A percentile compares a stretch with the other conserved stretches of the same genome.
These are phyloP conservation scores for Orientallactaga bullata DNA, from an alignment of 2,113 vertebrate genomes.

Conservation along the genomic window DNA sequence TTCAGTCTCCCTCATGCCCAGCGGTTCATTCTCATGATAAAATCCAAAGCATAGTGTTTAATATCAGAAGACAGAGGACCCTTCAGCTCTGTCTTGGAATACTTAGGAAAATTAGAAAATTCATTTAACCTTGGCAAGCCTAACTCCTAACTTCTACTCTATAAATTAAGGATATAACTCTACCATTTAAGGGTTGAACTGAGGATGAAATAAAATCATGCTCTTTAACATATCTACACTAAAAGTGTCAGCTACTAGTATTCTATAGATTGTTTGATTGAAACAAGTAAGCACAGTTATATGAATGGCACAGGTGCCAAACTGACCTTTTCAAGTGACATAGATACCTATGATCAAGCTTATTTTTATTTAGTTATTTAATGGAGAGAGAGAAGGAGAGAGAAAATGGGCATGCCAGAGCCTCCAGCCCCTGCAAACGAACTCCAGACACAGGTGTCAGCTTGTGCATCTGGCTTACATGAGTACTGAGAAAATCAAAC, in stretches of 20 bases:
- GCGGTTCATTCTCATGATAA: background rate
- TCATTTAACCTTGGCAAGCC: background rate
- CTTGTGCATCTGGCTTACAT: too few species aligned
- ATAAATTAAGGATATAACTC: background rate
- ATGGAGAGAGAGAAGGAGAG: too few species aligned
- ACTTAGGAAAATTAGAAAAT: constrained; percentile 6
- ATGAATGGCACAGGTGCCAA: background rate
- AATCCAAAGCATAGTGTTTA: constrained; percentile 6
- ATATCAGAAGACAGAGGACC: background rate
- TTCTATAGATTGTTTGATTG: background rate
- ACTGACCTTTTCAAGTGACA: background rate
- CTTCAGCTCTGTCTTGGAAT: background rate
- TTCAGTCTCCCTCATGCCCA: background rate
- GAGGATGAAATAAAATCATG: background rate
- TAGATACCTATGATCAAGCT: background rate
- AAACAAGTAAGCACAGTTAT: background rate
- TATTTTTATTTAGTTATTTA: too few species aligned
- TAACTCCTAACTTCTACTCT: background rate
- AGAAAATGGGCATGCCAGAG: too few species aligned
- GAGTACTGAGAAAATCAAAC: too few species aligned
- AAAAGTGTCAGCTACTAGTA: background rate
- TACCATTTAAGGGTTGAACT: background rate
- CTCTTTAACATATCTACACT: background rate
- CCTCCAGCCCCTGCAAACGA: too few species aligned
- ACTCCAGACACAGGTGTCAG: too few species aligned